These are phyloP conservation scores for Ptychobarbus kaznakovi DNA, from an alignment of 2,797 vertebrate species.

Conservation along the genomic window DNA sequence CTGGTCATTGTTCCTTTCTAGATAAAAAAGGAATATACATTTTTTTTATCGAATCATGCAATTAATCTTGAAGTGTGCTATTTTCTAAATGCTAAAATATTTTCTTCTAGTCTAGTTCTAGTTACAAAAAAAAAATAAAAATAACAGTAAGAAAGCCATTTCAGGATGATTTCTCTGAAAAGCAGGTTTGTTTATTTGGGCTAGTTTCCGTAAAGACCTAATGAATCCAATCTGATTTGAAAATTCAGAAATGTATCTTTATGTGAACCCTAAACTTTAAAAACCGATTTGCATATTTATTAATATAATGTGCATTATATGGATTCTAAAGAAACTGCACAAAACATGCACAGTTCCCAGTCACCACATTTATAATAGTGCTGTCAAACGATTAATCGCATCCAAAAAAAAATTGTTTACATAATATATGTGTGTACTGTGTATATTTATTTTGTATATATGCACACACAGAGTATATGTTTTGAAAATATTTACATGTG, in stretches of 20 bases:
- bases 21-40: neutral
- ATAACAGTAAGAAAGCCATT: too few relatives aligned
- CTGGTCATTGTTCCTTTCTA: neutral
- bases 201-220: neutral
- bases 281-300: too few relatives aligned
- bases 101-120: neutral
- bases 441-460: too few relatives aligned
- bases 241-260: neutral
- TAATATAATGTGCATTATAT: neutral
- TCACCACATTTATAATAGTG: neutral
- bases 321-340: neutral
- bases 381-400: too few relatives aligned
- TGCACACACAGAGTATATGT: too few relatives aligned
- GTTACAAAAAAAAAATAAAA: neutral
- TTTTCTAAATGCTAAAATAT: slow-evolving; percentile 20
- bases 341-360: neutral
- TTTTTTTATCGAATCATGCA: neutral
- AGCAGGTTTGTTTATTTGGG: neutral
- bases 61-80: neutral
- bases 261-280: neutral
- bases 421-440: too few relatives aligned
- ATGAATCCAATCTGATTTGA: neutral
- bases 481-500: too few relatives aligned
- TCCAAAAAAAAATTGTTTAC: too few relatives aligned
- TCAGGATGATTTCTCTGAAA: neutral